These are phyloP conservation scores for Drosophila pegasa DNA, from an alignment of 2,888 invertebrate species.

Conservation along the genomic window DNA sequence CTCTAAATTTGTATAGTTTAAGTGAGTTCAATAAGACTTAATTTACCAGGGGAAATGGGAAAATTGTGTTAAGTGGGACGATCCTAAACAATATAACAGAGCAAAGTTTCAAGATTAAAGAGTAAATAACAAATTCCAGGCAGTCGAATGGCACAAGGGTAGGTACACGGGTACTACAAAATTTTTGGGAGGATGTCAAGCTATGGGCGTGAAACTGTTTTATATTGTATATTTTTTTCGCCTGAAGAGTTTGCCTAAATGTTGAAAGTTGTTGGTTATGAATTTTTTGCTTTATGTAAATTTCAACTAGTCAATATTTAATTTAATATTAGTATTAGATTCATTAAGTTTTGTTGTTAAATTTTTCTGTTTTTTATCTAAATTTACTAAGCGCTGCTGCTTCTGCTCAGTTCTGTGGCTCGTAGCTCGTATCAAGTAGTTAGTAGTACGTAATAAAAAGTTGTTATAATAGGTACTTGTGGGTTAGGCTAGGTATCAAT, in stretches of 20 bases:
- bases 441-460: constrained; percentile 74
- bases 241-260: constrained; percentile 31
- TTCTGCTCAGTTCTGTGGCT: constrained; percentile 77
- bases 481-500: constrained; percentile 75
- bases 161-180: constrained; percentile 50
- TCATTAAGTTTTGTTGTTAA: constrained; percentile 22
- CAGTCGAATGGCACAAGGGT: constrained; percentile 61
- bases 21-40: constrained; percentile 20
- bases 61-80: constrained; percentile 31
- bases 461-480: constrained; percentile 74
- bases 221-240: background rate
- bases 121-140: constrained; percentile 67
- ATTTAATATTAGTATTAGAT: constrained; percentile 44
- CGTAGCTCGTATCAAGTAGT: constrained; percentile 75
- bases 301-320: constrained; percentile 50
- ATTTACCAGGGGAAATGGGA: constrained; percentile 22
- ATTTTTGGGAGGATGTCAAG: constrained; percentile 36
- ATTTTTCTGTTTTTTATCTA: constrained; percentile 31
- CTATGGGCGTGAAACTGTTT: constrained; percentile 31
- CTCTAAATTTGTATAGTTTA: constrained; percentile 4
- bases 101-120: constrained; percentile 45
- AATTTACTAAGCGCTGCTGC: constrained; percentile 58
- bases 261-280: constrained; percentile 29
- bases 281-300: constrained; percentile 37
- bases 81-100: constrained; percentile 35